phyloP scores from a whole-genome alignment of 2,888 invertebrate genomes.

The Dryobota labecula region DNA sequence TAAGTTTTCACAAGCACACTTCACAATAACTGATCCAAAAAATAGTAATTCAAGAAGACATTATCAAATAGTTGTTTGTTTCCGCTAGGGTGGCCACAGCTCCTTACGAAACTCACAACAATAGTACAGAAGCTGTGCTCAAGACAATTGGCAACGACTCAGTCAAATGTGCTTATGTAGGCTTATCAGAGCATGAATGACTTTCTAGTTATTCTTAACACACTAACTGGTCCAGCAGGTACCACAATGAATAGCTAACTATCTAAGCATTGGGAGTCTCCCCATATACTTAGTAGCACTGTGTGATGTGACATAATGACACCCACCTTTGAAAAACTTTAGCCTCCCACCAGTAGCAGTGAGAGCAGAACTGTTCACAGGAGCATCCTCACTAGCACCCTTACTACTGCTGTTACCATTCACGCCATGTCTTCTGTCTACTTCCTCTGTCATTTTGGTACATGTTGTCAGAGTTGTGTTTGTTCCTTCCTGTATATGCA shows the following conservation, averaged over 20 bases:
- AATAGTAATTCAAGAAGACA: conserved; percentile 47
- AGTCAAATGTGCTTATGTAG: conserved; percentile 82
- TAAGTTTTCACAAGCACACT: conserved; percentile 34
- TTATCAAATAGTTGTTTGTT: conserved; percentile 69
- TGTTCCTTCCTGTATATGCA: conserved; percentile 92
- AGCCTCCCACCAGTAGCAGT: conserved; percentile 93
- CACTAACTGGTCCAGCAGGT: conserved; percentile 58
- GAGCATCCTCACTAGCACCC: conserved; percentile 86
- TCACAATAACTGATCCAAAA: conserved; percentile 33
- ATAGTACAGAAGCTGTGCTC: conserved; percentile 83
- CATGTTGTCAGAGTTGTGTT: conserved; percentile 93
- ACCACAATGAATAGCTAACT: conserved; percentile 49
- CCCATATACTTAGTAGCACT: conserved; percentile 43
- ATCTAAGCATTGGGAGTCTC: conserved; percentile 36
- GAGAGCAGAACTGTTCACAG: conserved; percentile 84
- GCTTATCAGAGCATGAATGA: conserved; percentile 90
- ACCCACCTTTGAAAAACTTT: conserved; percentile 94
- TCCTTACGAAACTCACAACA: conserved; percentile 86
- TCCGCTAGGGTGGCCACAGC: conserved; percentile 80
- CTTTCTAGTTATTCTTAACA: conserved; percentile 86
- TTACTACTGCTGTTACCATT: conserved; percentile 92
- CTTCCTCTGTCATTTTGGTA: conserved; percentile 92
- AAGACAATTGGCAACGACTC: conserved; percentile 84
- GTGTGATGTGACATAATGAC: conserved; percentile 54
- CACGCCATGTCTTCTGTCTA: conserved; percentile 93